Percentiles rank a stretch among this genome's conserved stretches.
These are phyloP conservation scores for Drosophila borborema DNA, from an alignment of 2,888 invertebrate genomes.

Conservation along the genomic window DNA sequence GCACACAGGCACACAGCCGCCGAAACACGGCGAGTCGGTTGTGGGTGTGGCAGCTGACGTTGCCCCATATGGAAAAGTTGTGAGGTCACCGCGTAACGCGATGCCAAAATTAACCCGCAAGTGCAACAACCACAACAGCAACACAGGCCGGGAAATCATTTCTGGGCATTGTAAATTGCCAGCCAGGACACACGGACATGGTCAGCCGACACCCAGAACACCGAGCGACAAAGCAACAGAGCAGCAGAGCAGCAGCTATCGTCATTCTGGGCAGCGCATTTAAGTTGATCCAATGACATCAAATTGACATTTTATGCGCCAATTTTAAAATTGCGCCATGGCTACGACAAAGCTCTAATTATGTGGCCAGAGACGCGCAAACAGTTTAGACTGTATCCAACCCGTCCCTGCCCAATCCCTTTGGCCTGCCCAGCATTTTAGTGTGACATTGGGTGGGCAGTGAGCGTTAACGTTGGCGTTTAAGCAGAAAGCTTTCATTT, in stretches of 20 bases:
- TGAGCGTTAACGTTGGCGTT: constrained; percentile 8
- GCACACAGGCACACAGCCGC: not conserved
- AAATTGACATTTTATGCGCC: constrained; percentile 81
- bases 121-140: constrained; percentile 54
- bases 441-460: not conserved
- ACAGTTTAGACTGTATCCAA: constrained; percentile 54
- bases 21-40: constrained; percentile 40
- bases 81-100: constrained; percentile 59
- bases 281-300: constrained; percentile 82
- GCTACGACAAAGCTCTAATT: constrained; percentile 65
- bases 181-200: constrained; percentile 30
- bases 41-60: constrained; percentile 17
- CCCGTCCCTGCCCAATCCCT: not conserved
- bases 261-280: constrained; percentile 59
- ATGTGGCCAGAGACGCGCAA: constrained; percentile 70
- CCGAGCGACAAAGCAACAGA: constrained; percentile 6
- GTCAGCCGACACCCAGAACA: constrained; percentile 16
- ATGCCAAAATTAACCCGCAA: constrained; percentile 75
- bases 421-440: not conserved
- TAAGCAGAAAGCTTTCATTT: constrained; percentile 3
- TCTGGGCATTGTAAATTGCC: constrained; percentile 67
- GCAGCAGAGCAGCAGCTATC: constrained; percentile 17
- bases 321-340: constrained; percentile 71
- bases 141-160: constrained; percentile 58
- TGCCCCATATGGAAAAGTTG: constrained; percentile 56